Base-by-base conservation (phyloP, 2,113 vertebrate genomes). In the Etheostoma spectabile region DNA sequence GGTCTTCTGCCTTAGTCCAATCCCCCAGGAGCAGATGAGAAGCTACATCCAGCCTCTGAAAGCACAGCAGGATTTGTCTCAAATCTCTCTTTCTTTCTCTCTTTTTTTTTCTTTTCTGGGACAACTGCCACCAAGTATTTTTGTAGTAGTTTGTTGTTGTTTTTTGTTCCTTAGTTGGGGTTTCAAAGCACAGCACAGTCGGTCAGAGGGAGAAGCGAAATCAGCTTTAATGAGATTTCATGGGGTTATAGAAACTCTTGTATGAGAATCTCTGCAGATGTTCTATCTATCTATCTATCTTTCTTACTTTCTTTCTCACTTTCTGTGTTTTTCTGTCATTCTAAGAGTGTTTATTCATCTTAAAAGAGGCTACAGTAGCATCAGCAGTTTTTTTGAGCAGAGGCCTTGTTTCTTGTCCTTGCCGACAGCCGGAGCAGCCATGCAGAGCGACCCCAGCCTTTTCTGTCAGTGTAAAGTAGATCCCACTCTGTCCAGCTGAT, bases 21-120 rank as follows among this genome's bases (percentile, higher is more conserved):
- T 83, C 88, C 83, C 83, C 67, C 69, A 24, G 56, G 77, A 89
- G 83, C 74, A 88, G 83, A 94, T 91, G 85, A 89, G 80, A 93
- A 67, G 84, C 88, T 53, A 19, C 80, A 63, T 65, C 62, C 72
- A 18, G 46, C 52, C 59, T 89, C 82, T 79, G 82, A 87, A 88
- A 67, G 68, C 78, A 79, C 84, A 77, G 80, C 77, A 83, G 86
- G 83, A 89, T 91, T 91, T 89, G 79, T 84, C 45, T 85, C 48
- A 86, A 77, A 86, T 86, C 83, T 82, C 77, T 82, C 59, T 71
- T 55, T 46, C 52, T 53, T 27, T 42, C 38, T 42, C 38, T 42
- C 38, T 42, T 10, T 42, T 10, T 42, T 10, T 42, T 10, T 42
- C 38, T 86, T 84, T 87, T 88, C 77, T 75, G 78, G 80, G 84